Percentiles rank a stretch among this genome's conserved stretches.
Evolutionary conservation across 1,140 invertebrate species (phyloP).

Genomic region (Plutomurus gul): DNA sequence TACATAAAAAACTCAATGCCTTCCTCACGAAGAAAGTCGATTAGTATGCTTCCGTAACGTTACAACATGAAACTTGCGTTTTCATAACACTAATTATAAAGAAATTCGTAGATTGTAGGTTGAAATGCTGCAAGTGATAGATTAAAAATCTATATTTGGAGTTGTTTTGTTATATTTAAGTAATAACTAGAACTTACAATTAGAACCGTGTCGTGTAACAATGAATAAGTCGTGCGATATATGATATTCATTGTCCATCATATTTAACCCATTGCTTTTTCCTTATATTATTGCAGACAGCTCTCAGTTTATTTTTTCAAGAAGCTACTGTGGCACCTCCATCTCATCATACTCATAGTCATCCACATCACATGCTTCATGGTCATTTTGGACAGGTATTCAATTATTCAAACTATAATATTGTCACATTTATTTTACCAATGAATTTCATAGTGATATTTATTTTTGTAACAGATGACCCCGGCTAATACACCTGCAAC

Average conservation of each 20-base stretch:
- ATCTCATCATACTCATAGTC: conserved; percentile 17
- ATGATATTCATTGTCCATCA: background rate
- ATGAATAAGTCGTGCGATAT: too few relatives aligned
- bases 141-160: too few relatives aligned
- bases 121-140: too few relatives aligned
- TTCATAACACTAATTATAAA: too few relatives aligned
- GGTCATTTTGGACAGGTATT: conserved; percentile 42
- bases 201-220: too few relatives aligned
- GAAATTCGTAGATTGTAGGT: too few relatives aligned
- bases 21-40: too few relatives aligned
- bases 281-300: conserved; percentile 34
- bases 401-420: background rate
- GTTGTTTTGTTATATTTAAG: too few relatives aligned
- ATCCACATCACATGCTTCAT: conserved; percentile 37
- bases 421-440: background rate
- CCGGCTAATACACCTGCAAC: conserved; percentile 52
- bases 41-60: too few relatives aligned
- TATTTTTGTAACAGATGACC: conserved; percentile 18
- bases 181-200: too few relatives aligned
- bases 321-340: conserved; percentile 40
- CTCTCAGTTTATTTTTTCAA: conserved; percentile 48
- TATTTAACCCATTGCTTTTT: background rate
- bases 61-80: too few relatives aligned
- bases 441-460: background rate
- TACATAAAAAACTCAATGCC: too few relatives aligned